Evolutionary conservation across 2,888 invertebrate genomes (phyloP), one percentile per base, ranked within the genome.

Genomic region (Drosophila affinis): DNA sequence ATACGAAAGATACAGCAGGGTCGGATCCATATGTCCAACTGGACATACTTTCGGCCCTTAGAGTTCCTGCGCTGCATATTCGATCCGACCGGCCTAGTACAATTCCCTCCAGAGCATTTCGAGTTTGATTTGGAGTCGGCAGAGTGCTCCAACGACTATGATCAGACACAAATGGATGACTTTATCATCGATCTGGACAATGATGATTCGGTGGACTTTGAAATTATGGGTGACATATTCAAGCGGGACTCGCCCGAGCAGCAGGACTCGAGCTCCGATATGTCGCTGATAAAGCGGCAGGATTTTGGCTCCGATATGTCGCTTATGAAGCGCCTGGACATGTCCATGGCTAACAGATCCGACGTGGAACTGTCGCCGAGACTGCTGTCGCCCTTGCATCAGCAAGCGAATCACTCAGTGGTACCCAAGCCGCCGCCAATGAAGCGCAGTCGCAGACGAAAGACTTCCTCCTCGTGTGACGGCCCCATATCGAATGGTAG

Each of bases 181-280:
- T 79, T 87, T 9, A 29, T 70, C 7, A 76, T 88, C 6, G 87
- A 86, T 46, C 47, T 79, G 12, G 84, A 86, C 12, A 75, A 76
- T 34, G 88, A 87, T 32, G 81, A 87, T 55, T 84, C 81, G 0
- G 74, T 77, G 53, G 89, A 78, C 9, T 86, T 88, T 52, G 85
- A 88, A 12, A 75, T 86, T 9, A 76, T 88, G 52, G 78, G 74
- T 0, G 85, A 85, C 29, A 87, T 88, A 34, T 85, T 88, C 10
- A 76, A 84, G 44, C 71, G 71, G 4, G 71, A 72, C 0, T 10
- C 71, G 7, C 6, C 56, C 1, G 48, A 54, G 6, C 45, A 21
- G 0, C 46, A 54, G 2, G 76, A 73, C 4, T 63, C 68, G 1
- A 53, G 62, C 1, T 72, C 78, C 3, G 69, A 79, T 17, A 52